Percentiles rank a stretch among this genome's conserved stretches.
Evolutionary conservation across 2,888 invertebrate genomes (phyloP).

Genomic region (Drosophila mimica): DNA sequence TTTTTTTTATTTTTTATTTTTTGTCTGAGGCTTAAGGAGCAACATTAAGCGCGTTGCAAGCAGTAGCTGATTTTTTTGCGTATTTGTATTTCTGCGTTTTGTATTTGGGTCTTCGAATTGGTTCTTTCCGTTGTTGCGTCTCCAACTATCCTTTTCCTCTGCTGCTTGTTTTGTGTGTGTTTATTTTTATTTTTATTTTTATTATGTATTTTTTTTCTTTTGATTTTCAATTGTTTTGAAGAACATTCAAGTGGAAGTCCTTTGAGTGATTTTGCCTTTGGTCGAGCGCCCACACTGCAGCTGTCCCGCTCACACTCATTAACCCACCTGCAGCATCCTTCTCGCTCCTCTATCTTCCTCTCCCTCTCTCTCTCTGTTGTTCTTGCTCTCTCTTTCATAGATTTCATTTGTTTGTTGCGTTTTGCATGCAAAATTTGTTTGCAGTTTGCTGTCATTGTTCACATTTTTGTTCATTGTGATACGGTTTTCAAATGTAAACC

Average conservation of each 20-base stretch:
- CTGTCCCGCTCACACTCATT: slow-evolving; percentile 6
- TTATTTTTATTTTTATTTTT: slow-evolving; percentile 28
- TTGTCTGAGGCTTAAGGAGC: slow-evolving; percentile 48
- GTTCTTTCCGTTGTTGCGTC: background rate
- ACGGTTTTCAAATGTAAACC: slow-evolving; percentile 13
- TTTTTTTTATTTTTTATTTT: background rate
- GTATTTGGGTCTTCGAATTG: background rate
- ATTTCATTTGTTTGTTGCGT: slow-evolving; percentile 61
- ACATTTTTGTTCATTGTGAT: slow-evolving; percentile 51
- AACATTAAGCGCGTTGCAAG: slow-evolving; percentile 14
- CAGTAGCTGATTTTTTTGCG: slow-evolving; percentile 1
- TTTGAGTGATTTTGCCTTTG: slow-evolving; percentile 51
- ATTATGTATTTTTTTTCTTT: background rate
- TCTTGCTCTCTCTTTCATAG: background rate
- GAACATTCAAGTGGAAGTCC: slow-evolving; percentile 78
- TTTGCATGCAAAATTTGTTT: slow-evolving; percentile 76
- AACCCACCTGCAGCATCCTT: background rate
- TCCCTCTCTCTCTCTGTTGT: background rate
- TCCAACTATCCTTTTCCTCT: background rate
- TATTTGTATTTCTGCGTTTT: background rate
- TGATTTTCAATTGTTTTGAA: slow-evolving; percentile 48
- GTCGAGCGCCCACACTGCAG: slow-evolving; percentile 31
- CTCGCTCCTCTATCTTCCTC: background rate
- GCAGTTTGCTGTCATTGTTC: slow-evolving; percentile 63
- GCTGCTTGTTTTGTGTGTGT: slow-evolving; percentile 12